A percentile compares a stretch with the other conserved stretches of the same genome.
phyloP scores from a whole-genome alignment of 2,888 invertebrate species.

The Zygogramma bicolorata region DNA sequence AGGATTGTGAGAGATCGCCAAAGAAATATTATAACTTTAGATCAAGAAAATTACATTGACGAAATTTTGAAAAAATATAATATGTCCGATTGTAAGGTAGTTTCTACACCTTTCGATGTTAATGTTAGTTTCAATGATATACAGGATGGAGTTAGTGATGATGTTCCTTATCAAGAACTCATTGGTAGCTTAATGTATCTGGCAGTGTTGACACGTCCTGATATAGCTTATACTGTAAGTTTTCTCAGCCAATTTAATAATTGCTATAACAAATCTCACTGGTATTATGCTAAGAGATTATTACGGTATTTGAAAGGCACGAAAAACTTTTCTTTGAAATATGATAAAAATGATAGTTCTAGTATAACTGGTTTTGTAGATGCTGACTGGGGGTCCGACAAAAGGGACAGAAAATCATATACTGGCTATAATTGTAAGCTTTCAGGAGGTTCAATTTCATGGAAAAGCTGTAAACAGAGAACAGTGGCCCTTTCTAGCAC shows the following conservation, averaged over 20 bases:
- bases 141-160: too few species aligned
- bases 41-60: too few species aligned
- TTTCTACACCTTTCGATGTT: too few species aligned
- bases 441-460: slow-evolving; percentile 5
- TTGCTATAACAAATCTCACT: slow-evolving; percentile 37
- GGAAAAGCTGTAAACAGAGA: slow-evolving; percentile 21
- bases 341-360: too few species aligned
- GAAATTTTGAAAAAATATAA: too few species aligned
- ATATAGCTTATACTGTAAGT: slow-evolving; percentile 25
- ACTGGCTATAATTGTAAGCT: slow-evolving; percentile 5
- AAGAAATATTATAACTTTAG: too few species aligned
- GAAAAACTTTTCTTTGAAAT: slow-evolving; percentile 22
- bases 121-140: too few species aligned
- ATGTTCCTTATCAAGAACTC: slow-evolving; percentile 40
- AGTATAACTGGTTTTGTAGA: slow-evolving; percentile 16
- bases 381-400: slow-evolving; percentile 22
- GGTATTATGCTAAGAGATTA: slow-evolving; percentile 54
- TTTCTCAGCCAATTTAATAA: slow-evolving; percentile 40
- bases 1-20: too few species aligned
- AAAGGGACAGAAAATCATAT: slow-evolving; percentile 14
- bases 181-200: slow-evolving; percentile 40
- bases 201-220: slow-evolving; percentile 34
- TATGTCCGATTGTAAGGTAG: too few species aligned
- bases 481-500: background rate
- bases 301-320: slow-evolving; percentile 50